Conservation (phyloP, 1,140 invertebrate species). For the Dinoponera quadriceps region DNA sequence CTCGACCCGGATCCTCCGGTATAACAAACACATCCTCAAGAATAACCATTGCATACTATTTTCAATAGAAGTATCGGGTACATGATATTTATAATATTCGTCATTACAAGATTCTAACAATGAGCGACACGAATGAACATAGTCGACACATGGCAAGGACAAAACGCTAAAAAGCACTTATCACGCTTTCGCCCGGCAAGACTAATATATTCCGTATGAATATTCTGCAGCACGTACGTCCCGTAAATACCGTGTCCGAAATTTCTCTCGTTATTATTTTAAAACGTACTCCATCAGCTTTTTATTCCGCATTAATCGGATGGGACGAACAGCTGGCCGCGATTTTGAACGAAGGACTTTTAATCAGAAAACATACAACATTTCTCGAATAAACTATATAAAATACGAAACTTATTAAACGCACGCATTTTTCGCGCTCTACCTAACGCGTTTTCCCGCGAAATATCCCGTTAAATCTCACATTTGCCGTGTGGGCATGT, state of each 20-base stretch:
- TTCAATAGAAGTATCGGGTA: not conserved
- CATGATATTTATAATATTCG: constrained; percentile 10
- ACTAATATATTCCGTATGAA: constrained; percentile 12
- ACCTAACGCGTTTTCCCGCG: not conserved
- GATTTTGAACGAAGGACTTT: not conserved
- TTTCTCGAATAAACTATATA: not conserved
- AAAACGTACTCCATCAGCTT: not conserved
- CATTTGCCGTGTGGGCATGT: not conserved
- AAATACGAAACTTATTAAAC: constrained; percentile 2
- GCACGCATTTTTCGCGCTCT: not conserved
- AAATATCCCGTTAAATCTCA: not conserved
- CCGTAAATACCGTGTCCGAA: not conserved
- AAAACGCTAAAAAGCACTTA: not conserved
- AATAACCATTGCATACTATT: not conserved
- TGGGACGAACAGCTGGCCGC: not conserved
- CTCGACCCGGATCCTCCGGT: too few species aligned
- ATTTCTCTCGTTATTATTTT: not conserved
- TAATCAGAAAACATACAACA: not conserved
- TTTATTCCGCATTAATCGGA: not conserved
- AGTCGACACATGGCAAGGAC: not conserved
- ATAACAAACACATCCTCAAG: too few species aligned
- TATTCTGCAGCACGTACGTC: constrained; percentile 3
- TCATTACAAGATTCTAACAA: not conserved
- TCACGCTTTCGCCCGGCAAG: not conserved
- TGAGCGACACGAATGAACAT: not conserved